phyloP scores from a whole-genome alignment of 2,888 invertebrate genomes.

The Apodemia duryi region DNA sequence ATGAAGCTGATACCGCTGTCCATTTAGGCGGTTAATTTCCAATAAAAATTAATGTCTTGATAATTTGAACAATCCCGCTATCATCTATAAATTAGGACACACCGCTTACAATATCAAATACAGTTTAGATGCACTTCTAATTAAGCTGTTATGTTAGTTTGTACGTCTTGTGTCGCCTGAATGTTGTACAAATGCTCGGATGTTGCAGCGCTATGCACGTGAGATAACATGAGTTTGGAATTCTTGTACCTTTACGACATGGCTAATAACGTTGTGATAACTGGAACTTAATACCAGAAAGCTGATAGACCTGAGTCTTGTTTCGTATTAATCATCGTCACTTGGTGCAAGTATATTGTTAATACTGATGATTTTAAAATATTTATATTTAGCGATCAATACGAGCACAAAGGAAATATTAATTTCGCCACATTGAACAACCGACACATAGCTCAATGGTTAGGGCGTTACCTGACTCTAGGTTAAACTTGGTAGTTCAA shows the following conservation, averaged over 20 bases:
- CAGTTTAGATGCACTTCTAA: conserved; percentile 66
- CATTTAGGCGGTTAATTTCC: too few relatives aligned
- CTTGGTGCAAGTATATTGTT: too few relatives aligned
- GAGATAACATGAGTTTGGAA: conserved; percentile 42
- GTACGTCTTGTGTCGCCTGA: conserved; percentile 56
- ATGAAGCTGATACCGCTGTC: too few relatives aligned
- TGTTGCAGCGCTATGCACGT: conserved; percentile 40
- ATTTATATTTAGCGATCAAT: too few relatives aligned
- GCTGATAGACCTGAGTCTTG: background rate
- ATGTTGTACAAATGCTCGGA: conserved; percentile 50
- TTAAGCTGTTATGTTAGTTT: conserved; percentile 72
- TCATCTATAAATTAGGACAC: conserved; percentile 32
- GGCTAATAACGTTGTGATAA: conserved; percentile 20
- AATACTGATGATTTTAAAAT: too few relatives aligned
- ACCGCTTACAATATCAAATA: conserved; percentile 49
- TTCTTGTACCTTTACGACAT: conserved; percentile 17
- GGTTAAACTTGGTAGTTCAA: too few relatives aligned
- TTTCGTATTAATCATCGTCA: too few relatives aligned
- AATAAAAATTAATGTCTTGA: too few relatives aligned
- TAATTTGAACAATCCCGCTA: conserved; percentile 17
- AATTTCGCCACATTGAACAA: too few relatives aligned
- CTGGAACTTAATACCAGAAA: conserved; percentile 18
- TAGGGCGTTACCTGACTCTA: too few relatives aligned
- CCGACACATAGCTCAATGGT: too few relatives aligned
- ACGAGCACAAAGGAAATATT: too few relatives aligned